These are phyloP conservation scores for Oasisia sp. DNA, from an alignment of 2,888 invertebrate genomes.

Conservation along the genomic window DNA sequence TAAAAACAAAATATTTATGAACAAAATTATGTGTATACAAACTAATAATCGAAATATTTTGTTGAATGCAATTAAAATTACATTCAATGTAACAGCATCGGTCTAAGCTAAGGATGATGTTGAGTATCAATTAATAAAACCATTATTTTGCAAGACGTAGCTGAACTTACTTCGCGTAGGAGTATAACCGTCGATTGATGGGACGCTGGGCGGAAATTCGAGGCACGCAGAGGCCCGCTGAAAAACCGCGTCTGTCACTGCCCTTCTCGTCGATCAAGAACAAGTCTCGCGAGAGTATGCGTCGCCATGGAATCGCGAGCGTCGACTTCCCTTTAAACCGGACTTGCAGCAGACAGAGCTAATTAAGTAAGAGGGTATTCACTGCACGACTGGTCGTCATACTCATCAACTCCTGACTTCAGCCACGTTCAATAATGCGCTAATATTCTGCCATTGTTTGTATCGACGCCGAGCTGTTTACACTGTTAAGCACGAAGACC, in stretches of 20 bases:
- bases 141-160: neutral
- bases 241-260: neutral
- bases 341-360: neutral
- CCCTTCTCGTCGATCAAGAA: neutral
- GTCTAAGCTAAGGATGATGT: neutral
- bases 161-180: neutral
- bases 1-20: neutral
- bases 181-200: neutral
- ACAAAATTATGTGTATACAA: neutral
- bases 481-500: neutral
- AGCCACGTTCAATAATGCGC: neutral
- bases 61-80: neutral
- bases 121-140: neutral
- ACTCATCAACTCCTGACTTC: conserved; percentile 6
- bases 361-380: conserved; percentile 17
- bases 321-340: neutral
- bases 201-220: neutral
- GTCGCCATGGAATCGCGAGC: conserved; percentile 10
- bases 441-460: neutral
- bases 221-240: neutral
- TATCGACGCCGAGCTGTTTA: neutral
- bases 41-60: neutral
- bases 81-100: neutral
- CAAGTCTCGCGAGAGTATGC: neutral
- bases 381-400: neutral